Evolutionary conservation across 2,113 vertebrate species (phyloP), one percentile per base, ranked within the genome.

Genomic region (Formicarius rufipectus): DNA sequence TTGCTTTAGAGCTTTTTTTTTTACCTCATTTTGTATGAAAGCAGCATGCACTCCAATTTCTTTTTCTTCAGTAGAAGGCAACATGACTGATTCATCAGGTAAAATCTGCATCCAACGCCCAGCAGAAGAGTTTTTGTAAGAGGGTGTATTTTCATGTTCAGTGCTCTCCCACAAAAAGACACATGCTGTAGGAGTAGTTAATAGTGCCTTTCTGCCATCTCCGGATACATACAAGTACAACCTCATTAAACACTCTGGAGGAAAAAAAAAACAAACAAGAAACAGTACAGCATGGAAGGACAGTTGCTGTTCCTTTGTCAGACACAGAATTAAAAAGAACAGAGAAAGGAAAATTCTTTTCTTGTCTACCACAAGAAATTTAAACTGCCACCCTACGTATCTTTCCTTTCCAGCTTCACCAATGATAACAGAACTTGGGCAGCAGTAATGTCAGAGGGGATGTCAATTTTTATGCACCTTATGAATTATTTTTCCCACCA

Each of bases 1-100:
- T 4, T 27, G 13, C 1, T 66, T 62, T 47, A 53, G 18, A 11
- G 13, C 3, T 58, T 69, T 6, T 17, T 68, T 42, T 69, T 93
- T 97, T 97, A 99, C 99, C 99, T 99, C 98, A 82, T 98, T 98
- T 94, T 98, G 98, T 81, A 98, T 69, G 89, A 99, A 99, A 73
- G 97, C 66, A 50, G 98, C 97, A 91, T 98, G 97, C 10, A 98
- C 93, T 37, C 97, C 97, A 37, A 98, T 96, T 97, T 99, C 99
- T 97, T 99, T 99, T 95, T 99, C 98, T 92, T 97, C 94, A 35
- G 56, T 14, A 40, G 98, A 98, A 60, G 99, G 99, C 63, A 99
- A 93, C 52, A 60, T 35, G 22, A 96, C 56, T n/a, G 98, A 97
- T 39, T 98, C 96, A 49, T 97, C 96, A 31, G 98, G 96, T 23